phyloP scores from a whole-genome alignment of 2,888 invertebrate species.

The Drosophila hawaiiensis region DNA sequence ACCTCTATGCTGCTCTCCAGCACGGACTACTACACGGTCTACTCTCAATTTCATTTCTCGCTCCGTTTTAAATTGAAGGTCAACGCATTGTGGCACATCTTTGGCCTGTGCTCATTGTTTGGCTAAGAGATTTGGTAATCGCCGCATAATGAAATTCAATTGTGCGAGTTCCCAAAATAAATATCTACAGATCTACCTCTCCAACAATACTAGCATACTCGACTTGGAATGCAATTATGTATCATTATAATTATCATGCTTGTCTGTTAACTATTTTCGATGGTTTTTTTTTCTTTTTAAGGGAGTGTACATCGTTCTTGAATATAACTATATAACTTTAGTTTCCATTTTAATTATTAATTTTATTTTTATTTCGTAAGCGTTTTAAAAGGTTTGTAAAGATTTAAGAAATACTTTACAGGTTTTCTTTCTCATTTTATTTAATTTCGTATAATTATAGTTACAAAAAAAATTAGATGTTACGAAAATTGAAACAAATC shows the following conservation, averaged over 20 bases:
- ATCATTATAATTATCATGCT: background rate
- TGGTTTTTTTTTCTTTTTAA: background rate
- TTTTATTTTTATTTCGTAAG: background rate
- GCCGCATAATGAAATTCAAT: slow-evolving; percentile 22
- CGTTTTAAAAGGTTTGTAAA: background rate
- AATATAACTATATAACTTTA: background rate
- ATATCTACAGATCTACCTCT: background rate
- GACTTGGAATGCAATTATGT: background rate
- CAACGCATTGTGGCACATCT: slow-evolving; percentile 16
- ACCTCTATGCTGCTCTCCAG: background rate
- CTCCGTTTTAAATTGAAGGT: slow-evolving; percentile 17
- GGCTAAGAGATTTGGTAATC: slow-evolving; percentile 17
- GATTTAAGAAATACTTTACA: background rate
- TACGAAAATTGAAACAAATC: slow-evolving; percentile 17
- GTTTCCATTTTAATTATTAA: background rate
- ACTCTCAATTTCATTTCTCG: slow-evolving; percentile 49
- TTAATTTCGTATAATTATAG: slow-evolving; percentile 37
- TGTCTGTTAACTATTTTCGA: background rate
- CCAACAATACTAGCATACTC: background rate
- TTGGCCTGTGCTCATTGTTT: slow-evolving; percentile 15
- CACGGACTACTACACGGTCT: background rate
- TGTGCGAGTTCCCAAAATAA: background rate
- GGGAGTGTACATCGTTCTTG: background rate
- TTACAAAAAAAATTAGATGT: slow-evolving; percentile 32
- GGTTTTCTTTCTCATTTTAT: slow-evolving; percentile 5